Conservation (phyloP, 2,888 invertebrate genomes). For the Diplazon laetatorius region DNA sequence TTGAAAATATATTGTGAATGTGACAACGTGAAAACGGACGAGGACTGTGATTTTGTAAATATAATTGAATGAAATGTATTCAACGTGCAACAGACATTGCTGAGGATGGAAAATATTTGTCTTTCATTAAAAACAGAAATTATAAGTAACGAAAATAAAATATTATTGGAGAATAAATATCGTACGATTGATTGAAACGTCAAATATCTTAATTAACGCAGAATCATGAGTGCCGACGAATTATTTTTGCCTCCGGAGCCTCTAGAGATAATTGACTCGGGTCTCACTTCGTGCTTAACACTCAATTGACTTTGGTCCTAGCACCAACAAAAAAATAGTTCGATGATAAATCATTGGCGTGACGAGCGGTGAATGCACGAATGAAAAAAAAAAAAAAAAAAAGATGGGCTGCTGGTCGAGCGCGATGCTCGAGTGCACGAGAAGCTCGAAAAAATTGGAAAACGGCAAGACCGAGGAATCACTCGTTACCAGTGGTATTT, state of each 20-base stretch:
- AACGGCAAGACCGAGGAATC: constrained; percentile 61
- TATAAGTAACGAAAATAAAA: background rate
- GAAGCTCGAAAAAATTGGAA: constrained; percentile 63
- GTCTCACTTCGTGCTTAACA: background rate
- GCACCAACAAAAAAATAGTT: constrained; percentile 2
- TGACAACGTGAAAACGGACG: too few species aligned
- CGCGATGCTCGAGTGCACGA: constrained; percentile 63
- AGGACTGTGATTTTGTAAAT: too few species aligned
- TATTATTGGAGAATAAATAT: background rate
- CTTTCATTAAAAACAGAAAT: background rate
- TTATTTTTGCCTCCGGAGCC: background rate
- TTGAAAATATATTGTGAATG: constrained; percentile 34
- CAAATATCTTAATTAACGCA: background rate
- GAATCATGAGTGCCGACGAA: background rate
- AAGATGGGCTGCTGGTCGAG: constrained; percentile 70
- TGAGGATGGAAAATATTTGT: background rate
- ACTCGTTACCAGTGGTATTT: constrained; percentile 63
- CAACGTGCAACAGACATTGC: background rate
- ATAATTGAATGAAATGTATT: too few species aligned
- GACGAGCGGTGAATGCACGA: constrained; percentile 9
- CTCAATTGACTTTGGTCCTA: background rate
- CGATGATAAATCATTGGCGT: background rate
- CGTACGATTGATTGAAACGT: background rate
- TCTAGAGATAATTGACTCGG: background rate
- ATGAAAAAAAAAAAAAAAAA: constrained; percentile 50